phyloP scores from a whole-genome alignment of 2,888 invertebrate species.

The Epistrophe grossulariae region DNA sequence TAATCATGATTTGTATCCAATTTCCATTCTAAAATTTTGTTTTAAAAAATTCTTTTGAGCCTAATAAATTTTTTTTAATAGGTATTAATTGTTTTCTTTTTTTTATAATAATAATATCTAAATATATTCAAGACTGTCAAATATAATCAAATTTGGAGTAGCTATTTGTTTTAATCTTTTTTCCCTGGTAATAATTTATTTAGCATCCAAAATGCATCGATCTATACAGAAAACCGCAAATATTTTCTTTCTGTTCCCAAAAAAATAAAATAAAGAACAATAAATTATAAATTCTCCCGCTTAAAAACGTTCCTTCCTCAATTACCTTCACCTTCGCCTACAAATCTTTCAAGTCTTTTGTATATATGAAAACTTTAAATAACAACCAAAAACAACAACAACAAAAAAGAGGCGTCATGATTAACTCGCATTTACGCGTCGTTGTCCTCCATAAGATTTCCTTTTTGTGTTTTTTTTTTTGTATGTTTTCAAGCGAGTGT shows the following conservation, averaged over 20 bases:
- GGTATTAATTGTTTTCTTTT: too few species aligned
- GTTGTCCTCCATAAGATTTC: constrained; percentile 50
- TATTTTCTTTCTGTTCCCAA: not conserved
- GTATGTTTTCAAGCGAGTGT: constrained; percentile 3
- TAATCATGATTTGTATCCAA: too few species aligned
- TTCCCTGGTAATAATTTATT: too few species aligned
- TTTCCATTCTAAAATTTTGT: too few species aligned
- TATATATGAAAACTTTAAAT: not conserved
- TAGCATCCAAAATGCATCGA: too few species aligned
- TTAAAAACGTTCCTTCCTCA: constrained; percentile 53
- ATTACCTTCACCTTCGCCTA: constrained; percentile 73
- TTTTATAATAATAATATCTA: too few species aligned
- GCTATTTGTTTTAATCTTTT: too few species aligned
- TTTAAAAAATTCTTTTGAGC: too few species aligned
- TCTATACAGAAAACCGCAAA: too few species aligned
- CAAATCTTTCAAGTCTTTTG: constrained; percentile 41
- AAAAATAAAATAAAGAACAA: constrained; percentile 17
- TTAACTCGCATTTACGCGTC: constrained; percentile 73
- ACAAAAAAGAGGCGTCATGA: constrained; percentile 64
- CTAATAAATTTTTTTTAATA: too few species aligned
- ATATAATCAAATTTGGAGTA: too few species aligned
- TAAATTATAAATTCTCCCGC: constrained; percentile 41
- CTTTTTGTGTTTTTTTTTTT: not conserved
- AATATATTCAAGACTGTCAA: too few species aligned
- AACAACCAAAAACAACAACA: not conserved